Evolutionary conservation across 2,113 vertebrate species (phyloP).

Genomic region (Propithecus coquereli): DNA sequence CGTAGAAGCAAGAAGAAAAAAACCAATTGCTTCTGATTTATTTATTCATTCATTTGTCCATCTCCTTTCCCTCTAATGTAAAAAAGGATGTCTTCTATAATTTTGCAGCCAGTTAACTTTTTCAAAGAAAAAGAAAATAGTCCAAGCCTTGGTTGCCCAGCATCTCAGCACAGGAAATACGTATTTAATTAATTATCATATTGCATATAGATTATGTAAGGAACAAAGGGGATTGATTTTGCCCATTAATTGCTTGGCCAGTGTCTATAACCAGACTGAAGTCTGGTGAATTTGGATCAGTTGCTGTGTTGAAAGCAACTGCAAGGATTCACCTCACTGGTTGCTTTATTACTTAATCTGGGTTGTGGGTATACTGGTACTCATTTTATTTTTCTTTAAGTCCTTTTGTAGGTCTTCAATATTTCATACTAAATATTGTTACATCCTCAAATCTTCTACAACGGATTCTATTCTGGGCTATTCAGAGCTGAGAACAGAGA

Average conservation of each 20-base stretch:
- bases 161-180: slow-evolving; percentile 38
- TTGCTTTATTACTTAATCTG: not conserved
- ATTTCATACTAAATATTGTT: slow-evolving; percentile 19
- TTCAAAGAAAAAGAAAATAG: slow-evolving; percentile 47
- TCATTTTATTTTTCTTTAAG: not conserved
- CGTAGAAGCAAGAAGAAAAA: slow-evolving; percentile 39
- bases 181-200: slow-evolving; percentile 43
- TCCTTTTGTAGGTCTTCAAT: slow-evolving; percentile 8
- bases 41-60: slow-evolving; percentile 53
- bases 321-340: not conserved
- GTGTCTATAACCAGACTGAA: not conserved
- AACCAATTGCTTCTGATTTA: slow-evolving; percentile 62
- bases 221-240: slow-evolving; percentile 2
- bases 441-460: not conserved
- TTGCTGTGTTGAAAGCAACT: not conserved
- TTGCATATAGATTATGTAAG: slow-evolving; percentile 29
- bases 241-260: not conserved
- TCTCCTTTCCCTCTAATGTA: slow-evolving; percentile 30
- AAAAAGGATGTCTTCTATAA: slow-evolving; percentile 32
- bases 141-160: not conserved
- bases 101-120: slow-evolving; percentile 50
- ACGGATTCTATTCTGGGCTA: slow-evolving; percentile 41
- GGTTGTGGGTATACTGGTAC: not conserved
- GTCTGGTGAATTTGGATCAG: not conserved
- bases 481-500: not conserved